Conservation (phyloP, 1,140 invertebrate genomes). For the Oryzaephilus surinamensis region DNA sequence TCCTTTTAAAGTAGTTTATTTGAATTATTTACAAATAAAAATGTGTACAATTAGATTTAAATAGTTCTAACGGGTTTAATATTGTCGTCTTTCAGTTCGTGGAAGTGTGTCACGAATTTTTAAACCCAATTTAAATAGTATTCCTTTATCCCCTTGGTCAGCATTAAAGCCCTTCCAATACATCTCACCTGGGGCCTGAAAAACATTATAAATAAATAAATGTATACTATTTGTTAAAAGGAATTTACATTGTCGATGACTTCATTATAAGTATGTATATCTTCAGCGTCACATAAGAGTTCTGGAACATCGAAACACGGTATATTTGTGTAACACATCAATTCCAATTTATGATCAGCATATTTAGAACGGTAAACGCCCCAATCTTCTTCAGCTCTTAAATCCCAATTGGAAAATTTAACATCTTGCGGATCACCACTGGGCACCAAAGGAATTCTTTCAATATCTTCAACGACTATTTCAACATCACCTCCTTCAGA, state of each 20-base stretch:
- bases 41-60: too few relatives aligned
- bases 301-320: conserved; percentile 51
- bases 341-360: conserved; percentile 44
- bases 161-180: conserved; percentile 45
- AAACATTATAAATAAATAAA: conserved; percentile 19
- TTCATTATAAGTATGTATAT: conserved; percentile 35
- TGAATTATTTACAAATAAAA: too few relatives aligned
- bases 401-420: conserved; percentile 68
- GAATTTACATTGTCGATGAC: conserved; percentile 39
- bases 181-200: conserved; percentile 42
- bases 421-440: conserved; percentile 44
- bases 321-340: conserved; percentile 48
- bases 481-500: conserved; percentile 65
- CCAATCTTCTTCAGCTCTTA: conserved; percentile 49
- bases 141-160: conserved; percentile 40
- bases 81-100: conserved; percentile 27
- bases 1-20: too few relatives aligned
- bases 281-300: conserved; percentile 44
- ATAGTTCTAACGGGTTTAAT: too few relatives aligned
- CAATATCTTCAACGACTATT: conserved; percentile 77
- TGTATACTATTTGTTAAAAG: conserved; percentile 10
- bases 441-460: conserved; percentile 62
- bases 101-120: conserved; percentile 26
- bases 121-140: conserved; percentile 37
- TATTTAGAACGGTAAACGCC: conserved; percentile 46